Evolutionary conservation across 2,797 vertebrate genomes (phyloP).

Genomic region (Tolypeutes matacus): DNA sequence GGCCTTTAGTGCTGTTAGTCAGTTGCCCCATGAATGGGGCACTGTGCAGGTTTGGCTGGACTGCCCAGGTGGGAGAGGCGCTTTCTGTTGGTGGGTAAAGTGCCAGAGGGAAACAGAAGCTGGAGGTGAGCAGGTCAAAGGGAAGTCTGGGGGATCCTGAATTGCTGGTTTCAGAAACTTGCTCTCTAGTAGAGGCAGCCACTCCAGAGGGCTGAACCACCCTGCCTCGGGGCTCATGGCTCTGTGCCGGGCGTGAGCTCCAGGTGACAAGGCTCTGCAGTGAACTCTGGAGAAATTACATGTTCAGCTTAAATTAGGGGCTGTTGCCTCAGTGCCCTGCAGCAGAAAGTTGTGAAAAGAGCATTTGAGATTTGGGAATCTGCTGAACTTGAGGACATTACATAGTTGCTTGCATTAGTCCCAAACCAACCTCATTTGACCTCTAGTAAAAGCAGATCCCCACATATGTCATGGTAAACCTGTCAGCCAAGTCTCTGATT

Average conservation of each 20-base stretch:
- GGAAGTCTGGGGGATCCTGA: neutral
- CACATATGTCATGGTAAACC: neutral
- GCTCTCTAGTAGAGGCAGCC: neutral
- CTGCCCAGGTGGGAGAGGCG: rapidly evolving
- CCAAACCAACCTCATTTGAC: neutral
- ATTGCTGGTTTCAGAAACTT: constrained; percentile 16
- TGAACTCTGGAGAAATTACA: neutral
- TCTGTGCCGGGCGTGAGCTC: neutral
- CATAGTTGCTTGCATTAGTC: neutral
- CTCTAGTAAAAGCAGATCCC: neutral
- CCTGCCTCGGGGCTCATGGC: neutral
- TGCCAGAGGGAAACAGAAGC: neutral
- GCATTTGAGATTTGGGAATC: neutral
- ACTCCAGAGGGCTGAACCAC: neutral
- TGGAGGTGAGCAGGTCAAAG: neutral
- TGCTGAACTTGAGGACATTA: neutral
- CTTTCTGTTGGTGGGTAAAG: neutral
- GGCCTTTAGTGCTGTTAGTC: rapidly evolving
- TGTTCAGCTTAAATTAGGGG: neutral
- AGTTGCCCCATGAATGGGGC: neutral
- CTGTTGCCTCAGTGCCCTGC: neutral
- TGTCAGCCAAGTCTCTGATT: neutral
- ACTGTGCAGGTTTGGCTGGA: neutral
- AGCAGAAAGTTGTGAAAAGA: neutral
- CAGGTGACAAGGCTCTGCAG: neutral